Evolutionary conservation across 2,797 vertebrate species (phyloP).

Genomic region (Semotilus atromaculatus): DNA sequence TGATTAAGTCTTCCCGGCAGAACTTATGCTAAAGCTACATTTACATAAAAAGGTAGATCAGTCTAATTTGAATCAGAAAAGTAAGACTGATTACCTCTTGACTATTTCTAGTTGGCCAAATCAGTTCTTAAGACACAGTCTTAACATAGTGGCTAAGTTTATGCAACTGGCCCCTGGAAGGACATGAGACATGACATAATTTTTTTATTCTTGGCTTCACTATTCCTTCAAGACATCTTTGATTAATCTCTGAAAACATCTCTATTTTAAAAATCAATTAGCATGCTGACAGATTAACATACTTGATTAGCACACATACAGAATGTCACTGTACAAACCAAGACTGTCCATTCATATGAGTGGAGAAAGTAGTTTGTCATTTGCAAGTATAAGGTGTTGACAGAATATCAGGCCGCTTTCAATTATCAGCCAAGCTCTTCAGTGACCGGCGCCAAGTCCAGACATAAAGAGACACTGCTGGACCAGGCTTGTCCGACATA

Average conservation of each 20-base stretch:
- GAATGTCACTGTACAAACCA: constrained; percentile 1
- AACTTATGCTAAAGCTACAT: too few relatives aligned
- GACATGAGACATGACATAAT: neutral
- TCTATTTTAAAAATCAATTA: constrained; percentile 17
- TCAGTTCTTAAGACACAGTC: too few relatives aligned
- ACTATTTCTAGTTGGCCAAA: too few relatives aligned
- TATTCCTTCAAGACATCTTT: neutral
- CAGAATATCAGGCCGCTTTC: constrained; percentile 68
- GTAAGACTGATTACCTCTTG: too few relatives aligned
- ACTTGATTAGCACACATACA: neutral
- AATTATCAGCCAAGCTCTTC: constrained; percentile 50
- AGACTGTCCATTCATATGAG: constrained; percentile 6
- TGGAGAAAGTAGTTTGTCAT: constrained; percentile 44
- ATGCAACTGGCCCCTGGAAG: too few relatives aligned
- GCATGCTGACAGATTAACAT: neutral
- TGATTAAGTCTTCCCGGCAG: too few relatives aligned
- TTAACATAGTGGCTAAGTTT: too few relatives aligned
- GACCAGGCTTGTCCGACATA: constrained; percentile 50
- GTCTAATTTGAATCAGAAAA: too few relatives aligned
- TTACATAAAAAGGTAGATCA: too few relatives aligned
- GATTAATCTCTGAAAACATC: neutral
- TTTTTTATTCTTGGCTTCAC: neutral
- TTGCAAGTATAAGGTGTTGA: constrained; percentile 65
- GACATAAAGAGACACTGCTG: constrained; percentile 51
- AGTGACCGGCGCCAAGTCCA: constrained; percentile 44